Base-by-base conservation (phyloP, 2,113 vertebrate species). In the Acrocephalus arundinaceus region DNA sequence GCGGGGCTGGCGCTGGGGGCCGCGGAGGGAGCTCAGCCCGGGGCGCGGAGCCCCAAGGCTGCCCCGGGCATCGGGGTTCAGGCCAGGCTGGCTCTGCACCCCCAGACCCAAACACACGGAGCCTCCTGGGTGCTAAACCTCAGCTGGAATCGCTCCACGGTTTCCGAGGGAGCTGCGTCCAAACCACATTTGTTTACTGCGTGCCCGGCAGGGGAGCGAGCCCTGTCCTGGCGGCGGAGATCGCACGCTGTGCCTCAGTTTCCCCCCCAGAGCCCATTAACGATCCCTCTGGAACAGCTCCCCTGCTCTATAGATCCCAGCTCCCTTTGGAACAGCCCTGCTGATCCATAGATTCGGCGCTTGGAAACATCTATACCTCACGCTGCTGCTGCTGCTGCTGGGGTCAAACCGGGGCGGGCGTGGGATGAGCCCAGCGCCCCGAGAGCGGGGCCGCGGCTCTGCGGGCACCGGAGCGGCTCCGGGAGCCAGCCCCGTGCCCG, bases 351-450 rank as follows among this genome's bases (percentile, higher is more conserved):
- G 14, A 37, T 94, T 95, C 68, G 84, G 93, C 87, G 25, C 80
- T 94, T 20, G 93, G 96, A 94, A 96, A 96, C 55, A 95, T 96
- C 96, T 0, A 95, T 94, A 95, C 41, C 16, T 1, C 7, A 2
- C 30, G 9, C 66, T 9, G 55, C 61, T 25, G 84, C 59, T 25
- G 84, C 59, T 4, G 54, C 65, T 0, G 37, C 74, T 2, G 65
- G 93, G 96, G 94, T 96, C 93, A 96, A 37, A 33, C 80, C 89
- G 58, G 94, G 96, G 89, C 93, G 48, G 81, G 85, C 25, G 20
- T 8, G 11, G 84, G 80, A 62, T 20, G 71, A 11, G 17, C 3
- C 75, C 83, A 11, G 52, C 55, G 48, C 74, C 91, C 59, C 61
- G 9, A 16, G 0, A 52, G 43, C 10, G 0, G 1, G 31, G 14